Evolutionary conservation across 2,888 invertebrate species (phyloP).

Genomic region (Diabrotica balteata): DNA sequence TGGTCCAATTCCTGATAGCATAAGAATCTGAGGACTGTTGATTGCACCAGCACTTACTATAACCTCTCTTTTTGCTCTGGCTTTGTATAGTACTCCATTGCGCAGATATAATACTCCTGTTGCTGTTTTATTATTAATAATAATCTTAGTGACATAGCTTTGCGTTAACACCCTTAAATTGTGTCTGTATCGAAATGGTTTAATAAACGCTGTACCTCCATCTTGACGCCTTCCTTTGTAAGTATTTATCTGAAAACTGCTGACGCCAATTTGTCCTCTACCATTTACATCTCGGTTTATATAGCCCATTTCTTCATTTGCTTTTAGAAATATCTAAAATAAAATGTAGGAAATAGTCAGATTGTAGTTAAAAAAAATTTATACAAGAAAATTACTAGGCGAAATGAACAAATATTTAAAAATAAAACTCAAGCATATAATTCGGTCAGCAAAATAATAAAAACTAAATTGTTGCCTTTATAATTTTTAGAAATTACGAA

Average conservation of each 20-base stretch:
- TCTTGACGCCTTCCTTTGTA: conserved; percentile 77
- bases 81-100: conserved; percentile 62
- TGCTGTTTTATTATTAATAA: conserved; percentile 68
- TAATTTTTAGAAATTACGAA: no score
- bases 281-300: conserved; percentile 73
- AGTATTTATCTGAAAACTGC: conserved; percentile 71
- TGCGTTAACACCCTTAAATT: conserved; percentile 77
- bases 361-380: no score
- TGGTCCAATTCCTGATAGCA: conserved; percentile 83
- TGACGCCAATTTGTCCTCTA: conserved; percentile 69
- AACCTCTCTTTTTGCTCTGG: conserved; percentile 73
- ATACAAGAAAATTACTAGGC: no score
- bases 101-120: conserved; percentile 73
- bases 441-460: no score
- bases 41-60: conserved; percentile 81
- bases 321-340: conserved; percentile 31
- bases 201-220: conserved; percentile 77
- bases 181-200: conserved; percentile 67
- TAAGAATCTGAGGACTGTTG: conserved; percentile 81
- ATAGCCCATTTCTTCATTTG: conserved; percentile 67
- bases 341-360: no score
- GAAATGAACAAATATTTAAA: no score
- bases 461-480: no score
- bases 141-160: conserved; percentile 68
- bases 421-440: no score